A percentile compares a stretch with the other conserved stretches of the same genome.
Conservation (phyloP, 2,797 vertebrate species). For the Pteropus rufus region DNA sequence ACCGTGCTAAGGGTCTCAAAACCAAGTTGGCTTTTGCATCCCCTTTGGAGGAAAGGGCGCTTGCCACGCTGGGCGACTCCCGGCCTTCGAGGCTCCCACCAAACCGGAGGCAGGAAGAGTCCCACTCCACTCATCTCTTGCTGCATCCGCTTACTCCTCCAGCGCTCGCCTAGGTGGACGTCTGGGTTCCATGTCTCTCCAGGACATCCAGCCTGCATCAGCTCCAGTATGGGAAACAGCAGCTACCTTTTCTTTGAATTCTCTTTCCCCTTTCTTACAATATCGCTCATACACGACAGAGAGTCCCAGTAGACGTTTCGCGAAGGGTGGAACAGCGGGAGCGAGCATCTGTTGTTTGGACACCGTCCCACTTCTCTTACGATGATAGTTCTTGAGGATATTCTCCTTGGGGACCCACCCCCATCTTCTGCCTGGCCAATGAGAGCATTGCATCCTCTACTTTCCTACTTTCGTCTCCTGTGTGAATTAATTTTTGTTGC, state of each 20-base stretch:
- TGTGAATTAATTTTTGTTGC: background rate
- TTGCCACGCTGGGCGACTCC: background rate
- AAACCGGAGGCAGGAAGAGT: background rate
- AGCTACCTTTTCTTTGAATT: background rate
- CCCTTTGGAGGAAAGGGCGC: no score
- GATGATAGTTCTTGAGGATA: accelerated
- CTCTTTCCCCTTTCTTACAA: background rate
- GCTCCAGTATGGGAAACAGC: background rate
- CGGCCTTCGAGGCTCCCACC: background rate
- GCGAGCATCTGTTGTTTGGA: accelerated
- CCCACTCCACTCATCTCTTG: no score
- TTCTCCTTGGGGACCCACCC: background rate
- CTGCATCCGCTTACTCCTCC: no score
- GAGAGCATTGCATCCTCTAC: background rate
- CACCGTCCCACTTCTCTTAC: accelerated
- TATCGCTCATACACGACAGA: background rate
- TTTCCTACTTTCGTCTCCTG: background rate
- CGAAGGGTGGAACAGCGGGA: background rate
- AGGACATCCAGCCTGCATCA: background rate
- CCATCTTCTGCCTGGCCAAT: background rate
- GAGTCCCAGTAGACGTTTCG: background rate
- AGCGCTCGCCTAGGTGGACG: background rate
- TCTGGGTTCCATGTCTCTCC: background rate
- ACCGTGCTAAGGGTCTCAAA: background rate
- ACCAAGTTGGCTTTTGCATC: no score